A percentile compares a stretch with the other conserved stretches of the same genome.
Conservation (phyloP, 2,113 vertebrate genomes). For the Pluvialis apricaria region DNA sequence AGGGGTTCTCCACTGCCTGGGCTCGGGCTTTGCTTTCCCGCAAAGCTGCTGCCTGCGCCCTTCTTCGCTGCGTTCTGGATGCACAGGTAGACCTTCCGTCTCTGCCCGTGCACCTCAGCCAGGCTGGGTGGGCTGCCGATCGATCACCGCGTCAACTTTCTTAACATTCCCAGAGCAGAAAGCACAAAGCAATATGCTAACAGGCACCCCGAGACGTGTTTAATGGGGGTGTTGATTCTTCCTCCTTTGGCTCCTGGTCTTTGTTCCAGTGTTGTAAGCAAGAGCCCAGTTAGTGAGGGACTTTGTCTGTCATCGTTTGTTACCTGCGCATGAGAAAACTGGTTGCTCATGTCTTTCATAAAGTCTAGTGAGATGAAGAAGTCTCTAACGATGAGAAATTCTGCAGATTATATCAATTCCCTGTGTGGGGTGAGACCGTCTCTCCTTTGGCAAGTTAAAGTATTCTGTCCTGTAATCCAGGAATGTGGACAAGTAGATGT, state of each 20-base stretch:
- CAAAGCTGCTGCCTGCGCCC: too few species aligned
- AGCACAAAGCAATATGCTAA: neutral
- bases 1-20: too few species aligned
- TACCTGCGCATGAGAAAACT: neutral
- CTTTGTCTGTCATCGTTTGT: neutral
- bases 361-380: neutral
- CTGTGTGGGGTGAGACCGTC: neutral
- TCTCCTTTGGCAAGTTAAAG: neutral
- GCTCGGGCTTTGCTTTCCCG: neutral
- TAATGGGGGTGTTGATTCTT: neutral
- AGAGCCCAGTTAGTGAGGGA: neutral
- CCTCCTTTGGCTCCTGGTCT: neutral
- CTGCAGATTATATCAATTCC: neutral
- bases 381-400: neutral
- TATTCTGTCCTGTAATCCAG: neutral
- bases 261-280: neutral
- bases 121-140: neutral
- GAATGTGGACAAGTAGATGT: neutral
- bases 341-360: neutral
- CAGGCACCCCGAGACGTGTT: neutral
- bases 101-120: rapidly evolving
- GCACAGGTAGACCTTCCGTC: neutral
- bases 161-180: neutral
- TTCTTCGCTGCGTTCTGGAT: too few species aligned
- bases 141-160: neutral